phyloP scores from a whole-genome alignment of 1,140 invertebrate species.

The Olivierus martensii region DNA sequence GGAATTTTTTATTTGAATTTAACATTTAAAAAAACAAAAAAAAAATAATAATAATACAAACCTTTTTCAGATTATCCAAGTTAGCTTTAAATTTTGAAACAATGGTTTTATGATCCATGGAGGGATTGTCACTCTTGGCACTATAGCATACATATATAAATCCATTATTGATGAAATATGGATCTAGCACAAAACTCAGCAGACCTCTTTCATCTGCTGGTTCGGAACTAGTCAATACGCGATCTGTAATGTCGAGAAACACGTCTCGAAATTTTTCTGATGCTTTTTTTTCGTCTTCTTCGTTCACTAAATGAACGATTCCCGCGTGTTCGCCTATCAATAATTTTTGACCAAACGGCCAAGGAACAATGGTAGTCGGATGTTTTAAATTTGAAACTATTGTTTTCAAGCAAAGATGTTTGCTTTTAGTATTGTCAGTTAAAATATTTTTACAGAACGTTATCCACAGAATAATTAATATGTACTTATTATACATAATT shows the following conservation, averaged over 20 bases:
- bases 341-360: not conserved
- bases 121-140: too few relatives aligned
- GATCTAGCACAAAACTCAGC: constrained; percentile 3
- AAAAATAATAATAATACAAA: not conserved
- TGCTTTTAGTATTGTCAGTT: too few relatives aligned
- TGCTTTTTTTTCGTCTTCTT: not conserved
- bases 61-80: not conserved
- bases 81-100: not conserved
- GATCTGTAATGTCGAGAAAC: constrained; percentile 1
- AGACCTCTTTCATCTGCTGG: constrained; percentile 2
- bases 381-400: not conserved
- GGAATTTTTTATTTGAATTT: too few relatives aligned
- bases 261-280: not conserved
- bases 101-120: not conserved
- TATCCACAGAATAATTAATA: too few relatives aligned
- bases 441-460: too few relatives aligned
- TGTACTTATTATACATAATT: too few relatives aligned
- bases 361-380: not conserved
- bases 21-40: too few relatives aligned
- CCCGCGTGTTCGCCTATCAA: constrained; percentile 1
- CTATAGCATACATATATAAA: constrained; percentile 8
- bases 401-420: not conserved
- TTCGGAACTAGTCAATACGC: not conserved
- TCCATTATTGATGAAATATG: not conserved
- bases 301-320: not conserved